Conservation (phyloP, 2,113 vertebrate species). For the human (Homo sapiens) region DNA sequence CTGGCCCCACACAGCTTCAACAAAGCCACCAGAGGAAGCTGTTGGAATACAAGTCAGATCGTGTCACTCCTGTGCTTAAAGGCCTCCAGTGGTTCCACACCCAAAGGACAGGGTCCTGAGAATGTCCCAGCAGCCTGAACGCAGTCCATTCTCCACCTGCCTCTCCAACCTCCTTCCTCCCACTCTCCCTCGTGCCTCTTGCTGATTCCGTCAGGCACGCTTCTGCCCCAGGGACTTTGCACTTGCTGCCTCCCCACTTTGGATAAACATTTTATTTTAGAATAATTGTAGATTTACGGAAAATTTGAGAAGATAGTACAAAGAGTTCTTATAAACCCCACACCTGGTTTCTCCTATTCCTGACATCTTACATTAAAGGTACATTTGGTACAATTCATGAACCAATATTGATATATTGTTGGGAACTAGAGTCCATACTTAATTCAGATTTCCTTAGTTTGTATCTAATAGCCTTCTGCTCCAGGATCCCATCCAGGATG, state of each 20-base stretch:
- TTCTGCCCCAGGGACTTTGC: background rate
- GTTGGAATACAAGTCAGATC: background rate
- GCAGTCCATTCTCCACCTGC: background rate
- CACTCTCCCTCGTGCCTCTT: background rate
- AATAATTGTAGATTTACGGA: background rate
- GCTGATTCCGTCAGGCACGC: background rate
- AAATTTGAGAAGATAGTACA: background rate
- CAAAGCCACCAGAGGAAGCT: background rate
- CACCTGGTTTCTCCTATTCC: background rate
- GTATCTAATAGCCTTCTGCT: background rate
- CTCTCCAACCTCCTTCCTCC: background rate
- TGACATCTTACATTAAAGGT: background rate
- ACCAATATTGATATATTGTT: background rate
- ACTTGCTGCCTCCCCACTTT: background rate
- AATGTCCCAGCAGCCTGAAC: background rate
- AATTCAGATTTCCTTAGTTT: background rate
- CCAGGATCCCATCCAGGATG: background rate
- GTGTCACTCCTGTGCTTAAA: background rate
- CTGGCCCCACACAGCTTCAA: background rate
- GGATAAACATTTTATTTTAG: background rate
- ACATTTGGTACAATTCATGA: background rate
- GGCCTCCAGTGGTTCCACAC: background rate
- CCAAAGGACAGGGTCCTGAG: background rate
- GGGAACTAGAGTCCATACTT: background rate
- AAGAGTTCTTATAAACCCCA: background rate